Percentiles rank a stretch among this genome's conserved stretches.
Evolutionary conservation across 2,888 invertebrate species (phyloP).

Genomic region (Aphodius granarius): DNA sequence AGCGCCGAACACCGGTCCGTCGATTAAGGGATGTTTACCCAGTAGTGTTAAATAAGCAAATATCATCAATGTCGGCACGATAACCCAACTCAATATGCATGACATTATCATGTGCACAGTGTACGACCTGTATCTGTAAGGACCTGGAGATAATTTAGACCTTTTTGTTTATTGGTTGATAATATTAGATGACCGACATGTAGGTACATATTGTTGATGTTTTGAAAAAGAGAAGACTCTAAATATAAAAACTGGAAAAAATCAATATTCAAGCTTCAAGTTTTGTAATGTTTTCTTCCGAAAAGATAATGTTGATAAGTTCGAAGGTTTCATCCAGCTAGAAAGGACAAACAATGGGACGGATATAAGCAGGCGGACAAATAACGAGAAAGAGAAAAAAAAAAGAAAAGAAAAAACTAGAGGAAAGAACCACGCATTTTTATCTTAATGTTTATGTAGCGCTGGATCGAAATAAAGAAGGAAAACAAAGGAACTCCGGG

Average conservation of each 20-base stretch:
- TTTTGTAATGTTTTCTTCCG: neutral
- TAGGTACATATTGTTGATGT: too few species aligned
- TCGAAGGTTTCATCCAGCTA: neutral
- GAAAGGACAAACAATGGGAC: neutral
- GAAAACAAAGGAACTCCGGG: neutral
- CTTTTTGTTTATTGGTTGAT: neutral
- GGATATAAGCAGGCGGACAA: neutral
- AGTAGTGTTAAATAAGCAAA: neutral
- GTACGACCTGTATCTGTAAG: neutral
- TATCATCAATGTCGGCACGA: neutral
- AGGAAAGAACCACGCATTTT: neutral
- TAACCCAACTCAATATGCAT: neutral
- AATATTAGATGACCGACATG: too few species aligned
- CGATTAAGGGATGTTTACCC: neutral
- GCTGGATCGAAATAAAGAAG: neutral
- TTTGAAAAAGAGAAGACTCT: too few species aligned
- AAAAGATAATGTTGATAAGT: neutral
- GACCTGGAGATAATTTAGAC: neutral
- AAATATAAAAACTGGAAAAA: neutral
- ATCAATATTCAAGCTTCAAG: neutral
- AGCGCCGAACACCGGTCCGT: neutral
- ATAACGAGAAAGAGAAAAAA: neutral
- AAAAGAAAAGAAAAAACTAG: neutral
- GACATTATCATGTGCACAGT: neutral
- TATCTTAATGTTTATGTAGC: neutral